Evolutionary conservation across 1,140 invertebrate genomes (phyloP).

Genomic region (Oryctes rhinoceros): DNA sequence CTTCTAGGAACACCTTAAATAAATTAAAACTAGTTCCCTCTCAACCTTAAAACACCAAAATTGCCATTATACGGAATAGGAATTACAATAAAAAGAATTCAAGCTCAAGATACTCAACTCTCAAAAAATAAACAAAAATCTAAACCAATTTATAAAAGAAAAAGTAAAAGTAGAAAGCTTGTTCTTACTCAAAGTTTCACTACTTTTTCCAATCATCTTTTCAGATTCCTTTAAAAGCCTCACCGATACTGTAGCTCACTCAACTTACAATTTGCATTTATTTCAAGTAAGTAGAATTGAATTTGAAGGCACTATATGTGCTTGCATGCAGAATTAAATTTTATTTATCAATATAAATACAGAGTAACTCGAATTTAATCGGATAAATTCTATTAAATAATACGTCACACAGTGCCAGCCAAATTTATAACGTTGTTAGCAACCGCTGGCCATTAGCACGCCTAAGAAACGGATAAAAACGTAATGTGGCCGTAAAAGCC

Average conservation of each 20-base stretch:
- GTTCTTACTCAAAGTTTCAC: too few species aligned
- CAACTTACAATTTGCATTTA: neutral
- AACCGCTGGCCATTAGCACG: conserved; percentile 32
- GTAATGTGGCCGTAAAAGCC: conserved; percentile 22
- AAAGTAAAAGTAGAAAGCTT: too few species aligned
- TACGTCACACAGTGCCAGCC: neutral
- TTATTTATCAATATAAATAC: conserved; percentile 30
- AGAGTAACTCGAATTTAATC: conserved; percentile 29
- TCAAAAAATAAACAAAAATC: too few species aligned
- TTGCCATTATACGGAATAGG: too few species aligned
- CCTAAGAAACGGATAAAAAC: conserved; percentile 21
- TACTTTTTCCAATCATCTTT: too few species aligned
- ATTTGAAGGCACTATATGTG: conserved; percentile 25
- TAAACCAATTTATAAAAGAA: too few species aligned
- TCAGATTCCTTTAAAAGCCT: too few species aligned
- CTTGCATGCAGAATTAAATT: neutral
- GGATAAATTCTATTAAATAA: conserved; percentile 34
- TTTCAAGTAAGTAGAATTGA: neutral
- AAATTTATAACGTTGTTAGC: conserved; percentile 27
- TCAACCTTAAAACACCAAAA: too few species aligned
- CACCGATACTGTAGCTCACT: neutral
- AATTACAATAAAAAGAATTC: too few species aligned
- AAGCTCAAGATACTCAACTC: too few species aligned
- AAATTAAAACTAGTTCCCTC: too few species aligned
- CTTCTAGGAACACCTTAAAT: too few species aligned